Percentiles rank a stretch among this genome's conserved stretches.
phyloP scores from a whole-genome alignment of 2,888 invertebrate genomes.

The Pristionchus japonicus region DNA sequence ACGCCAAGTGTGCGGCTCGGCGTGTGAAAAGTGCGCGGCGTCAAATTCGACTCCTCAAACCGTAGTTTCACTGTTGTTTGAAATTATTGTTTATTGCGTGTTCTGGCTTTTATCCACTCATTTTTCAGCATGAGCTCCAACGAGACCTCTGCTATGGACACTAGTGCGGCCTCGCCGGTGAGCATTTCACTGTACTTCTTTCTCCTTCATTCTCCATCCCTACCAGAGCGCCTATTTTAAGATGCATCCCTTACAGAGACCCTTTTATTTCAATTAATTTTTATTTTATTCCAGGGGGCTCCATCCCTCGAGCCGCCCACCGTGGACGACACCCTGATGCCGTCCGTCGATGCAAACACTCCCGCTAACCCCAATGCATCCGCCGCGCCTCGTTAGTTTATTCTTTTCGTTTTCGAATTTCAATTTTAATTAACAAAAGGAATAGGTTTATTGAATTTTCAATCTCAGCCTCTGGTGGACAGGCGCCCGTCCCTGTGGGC shows the following conservation, averaged over 20 bases:
- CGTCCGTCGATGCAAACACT: background rate
- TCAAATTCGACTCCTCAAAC: background rate
- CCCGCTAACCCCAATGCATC: background rate
- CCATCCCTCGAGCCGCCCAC: background rate
- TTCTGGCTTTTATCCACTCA: background rate
- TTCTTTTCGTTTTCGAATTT: background rate
- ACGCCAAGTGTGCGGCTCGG: background rate
- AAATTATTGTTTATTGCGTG: background rate
- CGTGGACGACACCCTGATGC: background rate
- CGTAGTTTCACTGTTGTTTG: background rate
- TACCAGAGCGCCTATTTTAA: background rate
- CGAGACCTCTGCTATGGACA: conserved; percentile 8
- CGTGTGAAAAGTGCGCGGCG: background rate
- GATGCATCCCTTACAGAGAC: background rate
- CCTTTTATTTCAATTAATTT: background rate
- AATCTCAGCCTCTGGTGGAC: background rate
- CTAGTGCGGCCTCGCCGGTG: background rate
- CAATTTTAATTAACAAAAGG: background rate
- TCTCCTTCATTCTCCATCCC: background rate
- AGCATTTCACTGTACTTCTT: background rate
- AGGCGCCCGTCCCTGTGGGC: background rate
- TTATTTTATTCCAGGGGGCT: background rate
- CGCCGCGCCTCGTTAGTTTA: background rate
- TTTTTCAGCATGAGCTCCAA: conserved; percentile 12
- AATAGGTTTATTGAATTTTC: background rate